Evolutionary conservation across 2,888 invertebrate species (phyloP).

Genomic region (Elgonia sp.): DNA sequence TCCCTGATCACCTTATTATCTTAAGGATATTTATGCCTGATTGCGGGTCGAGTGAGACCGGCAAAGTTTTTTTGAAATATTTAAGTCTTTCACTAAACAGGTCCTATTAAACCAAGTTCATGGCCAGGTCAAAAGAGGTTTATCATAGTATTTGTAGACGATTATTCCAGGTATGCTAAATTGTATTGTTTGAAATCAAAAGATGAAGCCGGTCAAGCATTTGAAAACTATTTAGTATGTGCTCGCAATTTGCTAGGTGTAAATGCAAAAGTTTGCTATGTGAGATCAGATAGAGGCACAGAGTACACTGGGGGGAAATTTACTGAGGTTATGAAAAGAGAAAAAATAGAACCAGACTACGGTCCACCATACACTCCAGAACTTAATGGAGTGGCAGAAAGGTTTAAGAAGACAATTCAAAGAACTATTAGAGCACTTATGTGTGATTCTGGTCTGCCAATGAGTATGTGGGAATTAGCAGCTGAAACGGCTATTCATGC

Average conservation of each 20-base stretch:
- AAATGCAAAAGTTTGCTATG: slow-evolving; percentile 76
- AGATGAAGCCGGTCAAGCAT: slow-evolving; percentile 74
- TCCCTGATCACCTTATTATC: too few relatives aligned
- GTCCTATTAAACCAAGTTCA: slow-evolving; percentile 73
- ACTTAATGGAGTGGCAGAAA: slow-evolving; percentile 28
- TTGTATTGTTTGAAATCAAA: slow-evolving; percentile 75
- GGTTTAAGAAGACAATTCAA: too few relatives aligned
- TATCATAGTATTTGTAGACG: slow-evolving; percentile 72
- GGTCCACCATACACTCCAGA: slow-evolving; percentile 64
- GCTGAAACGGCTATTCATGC: too few relatives aligned
- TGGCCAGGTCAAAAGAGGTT: slow-evolving; percentile 68
- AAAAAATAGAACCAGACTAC: slow-evolving; percentile 56
- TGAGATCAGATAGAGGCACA: slow-evolving; percentile 69
- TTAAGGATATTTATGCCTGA: too few relatives aligned
- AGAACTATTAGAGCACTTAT: too few relatives aligned
- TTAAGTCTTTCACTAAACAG: too few relatives aligned
- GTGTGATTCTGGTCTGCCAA: too few relatives aligned
- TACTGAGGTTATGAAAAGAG: slow-evolving; percentile 70
- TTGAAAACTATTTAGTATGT: slow-evolving; percentile 75
- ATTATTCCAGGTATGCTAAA: slow-evolving; percentile 74
- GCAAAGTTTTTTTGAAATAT: too few relatives aligned
- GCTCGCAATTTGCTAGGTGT: slow-evolving; percentile 75
- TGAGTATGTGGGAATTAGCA: too few relatives aligned
- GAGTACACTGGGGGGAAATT: slow-evolving; percentile 76
- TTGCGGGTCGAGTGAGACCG: too few relatives aligned